Base-by-base conservation (phyloP, 2,888 invertebrate species). In the Pristionchus fissidentatus region DNA sequence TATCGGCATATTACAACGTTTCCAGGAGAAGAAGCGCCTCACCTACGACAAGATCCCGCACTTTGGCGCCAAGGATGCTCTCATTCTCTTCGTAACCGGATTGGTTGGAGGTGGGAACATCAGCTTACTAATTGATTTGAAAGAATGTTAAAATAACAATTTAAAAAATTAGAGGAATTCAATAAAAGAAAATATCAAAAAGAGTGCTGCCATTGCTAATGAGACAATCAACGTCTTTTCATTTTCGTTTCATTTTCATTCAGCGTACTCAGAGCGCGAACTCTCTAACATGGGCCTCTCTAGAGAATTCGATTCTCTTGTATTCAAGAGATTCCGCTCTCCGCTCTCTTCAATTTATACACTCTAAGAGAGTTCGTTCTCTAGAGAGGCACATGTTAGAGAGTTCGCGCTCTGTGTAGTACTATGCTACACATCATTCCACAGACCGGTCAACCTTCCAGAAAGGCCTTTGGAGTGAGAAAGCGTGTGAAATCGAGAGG, bases 51-150 rank as follows among this genome's bases (percentile, higher is more conserved):
- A 73, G 15, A 91, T 91, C 77, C 85, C 78, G 60, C 26, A 86
- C 79, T 85, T 85, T 73, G 85, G 62, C 41, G 83, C 62, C 57
- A 88, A 88, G 87, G 89, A 88, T 49, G 85, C 83, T 2, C 1
- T 84, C 10, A 85, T 92, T 4, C 86, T 91, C 32, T 49, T 91
- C 26, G 13, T 85, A 15, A 88, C 88, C 8, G 91, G 91, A 15
- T 84, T 92, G 38, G 29, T 89, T 60, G 91, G 91, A 81, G 88
- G 88, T 88, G 19, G 22, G 55, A n/a, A 49, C 26, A 15, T 15
- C 19, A 49, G 19, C 19, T 49, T 49, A 49, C 19, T 49, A 49
- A 49, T 10, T 10, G 49, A 49, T 49, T 19, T 19, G 19, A 15
- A 49, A 49, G 19, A 10, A 49, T 15, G 19, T 15, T 15, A 10